A percentile compares a stretch with the other conserved stretches of the same genome.
phyloP scores from a whole-genome alignment of 2,797 vertebrate species.

The Scomberomorus guttatus region DNA sequence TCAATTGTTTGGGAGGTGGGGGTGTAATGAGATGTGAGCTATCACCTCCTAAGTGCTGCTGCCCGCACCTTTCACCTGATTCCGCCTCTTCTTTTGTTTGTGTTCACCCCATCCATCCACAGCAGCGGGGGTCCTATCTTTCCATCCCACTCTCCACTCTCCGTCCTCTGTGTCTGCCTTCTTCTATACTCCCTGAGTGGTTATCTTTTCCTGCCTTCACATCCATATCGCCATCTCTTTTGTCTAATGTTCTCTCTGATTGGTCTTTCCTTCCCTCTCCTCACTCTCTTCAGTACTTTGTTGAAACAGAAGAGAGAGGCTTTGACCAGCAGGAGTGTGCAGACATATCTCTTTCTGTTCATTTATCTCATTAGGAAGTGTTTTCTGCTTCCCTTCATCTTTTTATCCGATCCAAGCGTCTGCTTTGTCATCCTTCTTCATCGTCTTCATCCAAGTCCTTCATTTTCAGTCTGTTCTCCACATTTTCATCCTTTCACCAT shows the following conservation, averaged over 20 bases:
- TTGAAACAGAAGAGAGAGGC: constrained; percentile 14
- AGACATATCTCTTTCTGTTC: neutral
- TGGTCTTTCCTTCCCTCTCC: constrained; percentile 13
- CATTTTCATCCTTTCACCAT: constrained; percentile 34
- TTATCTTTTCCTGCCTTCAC: constrained; percentile 32
- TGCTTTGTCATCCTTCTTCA: neutral
- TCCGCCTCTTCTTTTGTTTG: constrained; percentile 19
- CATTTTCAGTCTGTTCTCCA: constrained; percentile 4
- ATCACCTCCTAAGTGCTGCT: constrained; percentile 73
- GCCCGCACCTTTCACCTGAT: constrained; percentile 64
- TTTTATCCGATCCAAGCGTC: constrained; percentile 15
- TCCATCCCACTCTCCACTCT: constrained; percentile 2
- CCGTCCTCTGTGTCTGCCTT: neutral
- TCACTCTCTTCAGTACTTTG: constrained; percentile 18
- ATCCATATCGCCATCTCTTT: constrained; percentile 26
- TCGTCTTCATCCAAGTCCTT: constrained; percentile 6
- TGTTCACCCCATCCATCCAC: constrained; percentile 8
- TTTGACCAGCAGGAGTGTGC: neutral
- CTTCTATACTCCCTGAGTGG: constrained; percentile 2
- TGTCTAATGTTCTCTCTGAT: constrained; percentile 42
- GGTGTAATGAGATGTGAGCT: constrained; percentile 71
- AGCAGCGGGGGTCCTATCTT: neutral
- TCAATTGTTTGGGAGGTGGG: constrained; percentile 60
- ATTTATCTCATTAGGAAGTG: constrained; percentile 1
- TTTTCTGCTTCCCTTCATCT: constrained; percentile 14